A percentile compares a stretch with the other conserved stretches of the same genome.
phyloP scores from a whole-genome alignment of 1,140 invertebrate genomes.

The Eriosoma lanigerum region DNA sequence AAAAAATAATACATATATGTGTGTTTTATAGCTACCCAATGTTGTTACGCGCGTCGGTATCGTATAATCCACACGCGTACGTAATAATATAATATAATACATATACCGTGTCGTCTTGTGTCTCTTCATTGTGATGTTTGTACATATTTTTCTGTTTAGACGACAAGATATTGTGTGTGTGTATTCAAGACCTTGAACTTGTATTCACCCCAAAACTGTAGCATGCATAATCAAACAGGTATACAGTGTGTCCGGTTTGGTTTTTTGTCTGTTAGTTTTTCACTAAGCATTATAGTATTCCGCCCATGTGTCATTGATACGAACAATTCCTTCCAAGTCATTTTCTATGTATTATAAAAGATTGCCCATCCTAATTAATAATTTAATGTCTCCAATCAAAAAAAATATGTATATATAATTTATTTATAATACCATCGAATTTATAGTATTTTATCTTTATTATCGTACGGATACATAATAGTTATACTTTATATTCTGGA shows the following conservation, averaged over 20 bases:
- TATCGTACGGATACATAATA: too few species aligned
- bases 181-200: conserved; percentile 46
- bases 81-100: not conserved
- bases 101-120: not conserved
- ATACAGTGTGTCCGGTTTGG: conserved; percentile 35
- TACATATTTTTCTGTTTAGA: not conserved
- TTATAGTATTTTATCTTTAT: too few species aligned
- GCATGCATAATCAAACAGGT: conserved; percentile 49
- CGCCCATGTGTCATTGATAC: not conserved
- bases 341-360: too few species aligned
- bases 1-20: not conserved
- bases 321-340: too few species aligned
- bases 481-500: too few species aligned
- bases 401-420: too few species aligned
- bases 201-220: conserved; percentile 48
- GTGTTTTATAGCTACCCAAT: conserved; percentile 17
- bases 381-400: too few species aligned
- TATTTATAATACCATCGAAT: too few species aligned
- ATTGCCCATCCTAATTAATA: too few species aligned
- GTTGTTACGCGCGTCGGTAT: conserved; percentile 21
- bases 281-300: not conserved
- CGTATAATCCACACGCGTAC: not conserved
- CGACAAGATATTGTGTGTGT: conserved; percentile 7
- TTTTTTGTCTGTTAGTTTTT: conserved; percentile 6
- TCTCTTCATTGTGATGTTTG: conserved; percentile 30